Percentiles rank a stretch among this genome's conserved stretches.
These are phyloP conservation scores for Corvus moneduloides DNA, from an alignment of 2,113 vertebrate species.

Conservation along the genomic window DNA sequence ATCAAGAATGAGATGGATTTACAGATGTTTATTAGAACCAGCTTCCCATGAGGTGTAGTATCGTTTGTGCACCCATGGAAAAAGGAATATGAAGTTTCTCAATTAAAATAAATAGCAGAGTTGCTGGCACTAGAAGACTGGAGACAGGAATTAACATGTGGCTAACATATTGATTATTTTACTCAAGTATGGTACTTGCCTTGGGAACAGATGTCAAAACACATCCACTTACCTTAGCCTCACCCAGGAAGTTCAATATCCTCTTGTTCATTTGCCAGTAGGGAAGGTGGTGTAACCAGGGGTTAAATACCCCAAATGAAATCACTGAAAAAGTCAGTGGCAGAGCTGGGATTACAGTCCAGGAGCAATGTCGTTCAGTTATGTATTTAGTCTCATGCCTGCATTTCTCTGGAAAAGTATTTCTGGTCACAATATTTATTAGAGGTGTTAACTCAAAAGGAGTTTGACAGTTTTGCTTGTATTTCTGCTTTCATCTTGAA, in stretches of 20 bases:
- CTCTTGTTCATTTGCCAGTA: background rate
- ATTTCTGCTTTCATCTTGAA: constrained; percentile 1
- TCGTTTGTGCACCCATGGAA: background rate
- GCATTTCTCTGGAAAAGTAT: background rate
- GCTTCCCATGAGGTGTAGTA: background rate
- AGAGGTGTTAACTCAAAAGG: background rate
- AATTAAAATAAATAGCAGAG: background rate
- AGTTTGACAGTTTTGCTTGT: background rate
- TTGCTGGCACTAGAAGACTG: background rate
- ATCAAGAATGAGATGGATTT: background rate
- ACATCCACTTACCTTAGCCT: background rate
- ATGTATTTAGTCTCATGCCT: background rate
- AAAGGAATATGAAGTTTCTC: background rate
- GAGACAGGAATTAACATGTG: background rate
- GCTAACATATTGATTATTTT: background rate
- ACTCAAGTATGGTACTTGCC: background rate
- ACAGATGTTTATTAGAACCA: background rate
- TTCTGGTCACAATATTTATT: background rate
- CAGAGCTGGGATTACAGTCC: background rate
- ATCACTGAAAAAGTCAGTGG: background rate
- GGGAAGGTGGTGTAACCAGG: background rate
- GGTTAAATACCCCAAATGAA: background rate
- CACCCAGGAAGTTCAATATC: background rate
- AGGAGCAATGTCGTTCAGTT: background rate
- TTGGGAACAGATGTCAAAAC: background rate